Percentiles rank a stretch among this genome's conserved stretches.
phyloP scores from a whole-genome alignment of 1,140 invertebrate species.

The Diabrotica undecimpunctata region DNA sequence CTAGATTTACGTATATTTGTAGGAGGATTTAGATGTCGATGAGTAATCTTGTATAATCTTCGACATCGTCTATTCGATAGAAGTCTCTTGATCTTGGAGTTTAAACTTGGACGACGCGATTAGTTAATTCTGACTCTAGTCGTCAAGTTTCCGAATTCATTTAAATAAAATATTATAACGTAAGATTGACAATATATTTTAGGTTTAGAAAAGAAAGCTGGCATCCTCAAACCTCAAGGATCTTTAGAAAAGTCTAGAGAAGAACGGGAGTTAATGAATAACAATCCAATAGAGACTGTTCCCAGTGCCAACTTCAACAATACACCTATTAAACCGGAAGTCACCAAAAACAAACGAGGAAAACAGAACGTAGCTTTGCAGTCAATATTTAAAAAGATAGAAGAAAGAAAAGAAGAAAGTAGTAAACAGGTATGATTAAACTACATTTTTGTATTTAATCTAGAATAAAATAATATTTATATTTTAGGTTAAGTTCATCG shows the following conservation, averaged over 20 bases:
- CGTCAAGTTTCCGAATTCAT: too few relatives aligned
- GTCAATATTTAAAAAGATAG: slow-evolving; percentile 65
- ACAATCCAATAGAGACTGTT: background rate
- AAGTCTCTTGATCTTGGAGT: too few relatives aligned
- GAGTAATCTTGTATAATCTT: too few relatives aligned
- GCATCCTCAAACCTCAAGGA: slow-evolving; percentile 68
- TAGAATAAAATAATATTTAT: slow-evolving; percentile 5
- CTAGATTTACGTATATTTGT: too few relatives aligned
- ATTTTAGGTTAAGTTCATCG: slow-evolving; percentile 41
- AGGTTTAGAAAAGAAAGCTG: slow-evolving; percentile 57
- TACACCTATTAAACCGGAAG: slow-evolving; percentile 26
- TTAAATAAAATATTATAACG: too few relatives aligned
- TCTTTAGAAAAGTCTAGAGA: slow-evolving; percentile 61
- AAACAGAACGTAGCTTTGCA: slow-evolving; percentile 56
- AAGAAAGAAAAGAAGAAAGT: slow-evolving; percentile 46
- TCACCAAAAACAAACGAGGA: slow-evolving; percentile 38
- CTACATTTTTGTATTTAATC: background rate
- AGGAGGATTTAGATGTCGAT: too few relatives aligned
- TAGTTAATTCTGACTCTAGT: too few relatives aligned
- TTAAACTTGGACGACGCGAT: too few relatives aligned
- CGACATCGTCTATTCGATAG: too few relatives aligned
- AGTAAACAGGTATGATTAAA: slow-evolving; percentile 54
- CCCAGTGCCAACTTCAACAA: background rate
- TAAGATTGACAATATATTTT: background rate
- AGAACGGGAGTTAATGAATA: slow-evolving; percentile 47